Base-by-base conservation (phyloP, 37 sponge, comb jelly and placozoan genomes). In the Dysidea cf. avara region DNA sequence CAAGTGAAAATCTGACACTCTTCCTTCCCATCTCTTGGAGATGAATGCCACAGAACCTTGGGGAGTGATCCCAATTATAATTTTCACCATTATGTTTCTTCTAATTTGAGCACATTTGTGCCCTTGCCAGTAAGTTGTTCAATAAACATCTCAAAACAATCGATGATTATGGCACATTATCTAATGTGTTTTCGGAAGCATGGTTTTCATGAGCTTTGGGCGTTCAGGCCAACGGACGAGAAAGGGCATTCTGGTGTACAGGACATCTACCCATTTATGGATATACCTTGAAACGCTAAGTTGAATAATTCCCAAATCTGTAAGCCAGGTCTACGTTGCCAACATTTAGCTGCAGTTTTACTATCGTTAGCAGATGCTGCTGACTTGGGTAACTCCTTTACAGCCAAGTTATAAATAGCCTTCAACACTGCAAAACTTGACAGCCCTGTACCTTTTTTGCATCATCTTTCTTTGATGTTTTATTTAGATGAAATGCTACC, bases 181-280 rank as follows among this genome's bases (percentile, higher is more conserved):
- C 65, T 72, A 63, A 56, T 64, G 49, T 83, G 58, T 50, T 72
- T 71, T 33, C 61, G 29, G 40, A 78, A 86, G 87, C 56, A 81
- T 39, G 0, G 74, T 81, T 30, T 63, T 67, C 40, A 53, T 35
- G 3, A 87, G 53, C 28, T 38, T 50, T 16, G 73, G 81, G 22
- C 85, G 31, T 14, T 79, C 76, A 43, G 85, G 85, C 81, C 90
- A 87, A 14, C 77, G n/a, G 38, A 86, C 68, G 43, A 87, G 39
- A 60, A 47, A 79, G 30, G 50, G 39, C 20, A 87, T 26, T 55
- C 46, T 48, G 11, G 53, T 0, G 20, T 66, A 18, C 34, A 55
- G 29, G 22, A 57, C 31, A 24, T 25, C 40, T 28, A 74, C 31
- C 16, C 35, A n/a, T n/a, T n/a, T n/a, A n/a, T n/a, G n/a, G n/a